These are phyloP conservation scores for Thamnaconus septentrionalis DNA, from an alignment of 2,113 vertebrate species.

Conservation along the genomic window DNA sequence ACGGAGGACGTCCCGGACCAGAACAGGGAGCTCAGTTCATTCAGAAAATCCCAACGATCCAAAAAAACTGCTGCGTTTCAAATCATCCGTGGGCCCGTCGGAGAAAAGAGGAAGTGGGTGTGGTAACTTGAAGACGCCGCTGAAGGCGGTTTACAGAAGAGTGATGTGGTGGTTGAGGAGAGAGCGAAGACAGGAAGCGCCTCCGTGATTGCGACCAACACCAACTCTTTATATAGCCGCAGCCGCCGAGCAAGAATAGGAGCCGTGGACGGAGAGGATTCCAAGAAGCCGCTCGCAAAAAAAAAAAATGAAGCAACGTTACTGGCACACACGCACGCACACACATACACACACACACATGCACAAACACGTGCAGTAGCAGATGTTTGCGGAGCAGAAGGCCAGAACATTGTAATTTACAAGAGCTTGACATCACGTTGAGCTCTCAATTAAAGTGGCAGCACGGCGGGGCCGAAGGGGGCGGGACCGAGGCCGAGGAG, in stretches of 20 bases:
- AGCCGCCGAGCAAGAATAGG: conserved; percentile 13
- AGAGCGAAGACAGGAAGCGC: neutral
- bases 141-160: conserved; percentile 10
- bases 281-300: conserved; percentile 15
- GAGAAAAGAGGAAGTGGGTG: conserved; percentile 7
- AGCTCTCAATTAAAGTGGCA: conserved; percentile 73
- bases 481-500: conserved; percentile 39
- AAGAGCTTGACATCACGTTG: conserved; percentile 75
- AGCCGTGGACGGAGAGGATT: conserved; percentile 4
- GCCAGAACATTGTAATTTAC: conserved; percentile 77
- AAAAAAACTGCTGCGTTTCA: too few relatives aligned
- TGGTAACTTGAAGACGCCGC: conserved; percentile 8
- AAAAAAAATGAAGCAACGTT: neutral
- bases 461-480: too few relatives aligned
- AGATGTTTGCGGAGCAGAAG: conserved; percentile 59
- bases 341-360: too few relatives aligned
- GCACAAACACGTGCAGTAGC: neutral
- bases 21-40: too few relatives aligned
- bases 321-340: too few relatives aligned
- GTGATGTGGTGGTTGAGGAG: conserved; percentile 12
- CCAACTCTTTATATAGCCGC: conserved; percentile 5
- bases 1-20: too few relatives aligned
- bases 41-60: too few relatives aligned
- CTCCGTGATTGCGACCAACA: conserved; percentile 6
- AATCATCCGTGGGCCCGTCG: neutral